These are phyloP conservation scores for Melanogrammus aeglefinus DNA, from an alignment of 2,797 vertebrate genomes.

Conservation along the genomic window DNA sequence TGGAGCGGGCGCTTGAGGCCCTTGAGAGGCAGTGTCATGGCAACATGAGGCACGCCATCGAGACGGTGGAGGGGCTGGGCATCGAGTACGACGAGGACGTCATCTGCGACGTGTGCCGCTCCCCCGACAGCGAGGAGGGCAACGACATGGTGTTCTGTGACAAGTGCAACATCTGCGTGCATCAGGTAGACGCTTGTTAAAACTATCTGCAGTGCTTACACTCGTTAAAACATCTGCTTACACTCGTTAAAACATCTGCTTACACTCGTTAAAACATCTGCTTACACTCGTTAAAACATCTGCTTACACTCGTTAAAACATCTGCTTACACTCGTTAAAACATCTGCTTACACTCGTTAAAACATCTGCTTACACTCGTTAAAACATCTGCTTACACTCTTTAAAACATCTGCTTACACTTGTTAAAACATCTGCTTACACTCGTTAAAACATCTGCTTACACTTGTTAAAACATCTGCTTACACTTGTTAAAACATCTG, in stretches of 20 bases:
- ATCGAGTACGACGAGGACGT: slow-evolving; percentile 98
- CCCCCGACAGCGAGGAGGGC: slow-evolving; percentile 96
- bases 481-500: slow-evolving; percentile 80
- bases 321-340: slow-evolving; percentile 58
- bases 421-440: neutral
- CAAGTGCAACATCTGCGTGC: slow-evolving; percentile 98
- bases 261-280: slow-evolving; percentile 80
- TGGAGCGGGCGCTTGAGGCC: slow-evolving; percentile 92
- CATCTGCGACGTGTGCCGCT: slow-evolving; percentile 96
- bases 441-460: slow-evolving; percentile 85
- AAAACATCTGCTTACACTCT: neutral
- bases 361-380: too few relatives aligned
- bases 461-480: slow-evolving; percentile 55
- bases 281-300: slow-evolving; percentile 81
- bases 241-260: neutral
- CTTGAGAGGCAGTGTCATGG: slow-evolving; percentile 93
- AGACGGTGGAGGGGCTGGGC: slow-evolving; percentile 94
- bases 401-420: slow-evolving; percentile 78
- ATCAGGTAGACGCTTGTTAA: slow-evolving; percentile 81
- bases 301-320: neutral
- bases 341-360: slow-evolving; percentile 73
- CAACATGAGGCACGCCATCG: slow-evolving; percentile 96
- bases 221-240: neutral
- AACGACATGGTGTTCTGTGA: slow-evolving; percentile 99
- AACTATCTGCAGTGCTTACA: neutral